A percentile compares a stretch with the other conserved stretches of the same genome.
phyloP scores from a whole-genome alignment of 2,113 vertebrate genomes.

The Recurvirostra avosetta region DNA sequence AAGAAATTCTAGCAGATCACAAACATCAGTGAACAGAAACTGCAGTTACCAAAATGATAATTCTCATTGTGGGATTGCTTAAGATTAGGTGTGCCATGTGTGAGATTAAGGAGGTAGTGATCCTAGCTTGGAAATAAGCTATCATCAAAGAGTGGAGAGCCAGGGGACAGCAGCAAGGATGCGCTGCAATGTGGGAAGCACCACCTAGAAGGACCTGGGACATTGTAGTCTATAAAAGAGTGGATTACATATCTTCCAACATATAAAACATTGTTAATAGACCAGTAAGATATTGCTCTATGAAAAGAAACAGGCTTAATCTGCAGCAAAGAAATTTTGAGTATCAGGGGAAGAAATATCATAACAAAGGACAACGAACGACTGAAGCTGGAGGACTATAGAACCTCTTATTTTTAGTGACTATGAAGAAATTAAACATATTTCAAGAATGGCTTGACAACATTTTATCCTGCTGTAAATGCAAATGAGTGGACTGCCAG shows the following conservation, averaged over 20 bases:
- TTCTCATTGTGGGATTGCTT: not conserved
- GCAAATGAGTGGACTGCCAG: not conserved
- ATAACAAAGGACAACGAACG: not conserved
- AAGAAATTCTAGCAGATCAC: not conserved
- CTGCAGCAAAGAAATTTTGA: not conserved
- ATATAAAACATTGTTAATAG: not conserved
- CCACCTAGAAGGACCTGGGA: not conserved
- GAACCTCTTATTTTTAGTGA: not conserved
- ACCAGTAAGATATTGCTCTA: not conserved
- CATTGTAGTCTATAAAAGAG: not conserved
- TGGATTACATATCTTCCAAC: not conserved
- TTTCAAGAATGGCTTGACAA: not conserved
- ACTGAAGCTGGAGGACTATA: not conserved
- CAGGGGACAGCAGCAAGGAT: not conserved
- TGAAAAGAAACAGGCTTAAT: not conserved
- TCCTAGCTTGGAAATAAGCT: not conserved
- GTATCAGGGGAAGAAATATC: not conserved
- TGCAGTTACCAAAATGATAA: not conserved
- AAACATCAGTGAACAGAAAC: not conserved
- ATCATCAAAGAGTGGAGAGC: not conserved
- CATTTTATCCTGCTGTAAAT: not conserved
- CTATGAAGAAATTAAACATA: not conserved
- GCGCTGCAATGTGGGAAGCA: not conserved
- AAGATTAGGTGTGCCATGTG: not conserved
- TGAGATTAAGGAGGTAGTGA: accelerated